These are phyloP conservation scores for Lucilia cuprina DNA, from an alignment of 1,140 invertebrate genomes.

Conservation along the genomic window DNA sequence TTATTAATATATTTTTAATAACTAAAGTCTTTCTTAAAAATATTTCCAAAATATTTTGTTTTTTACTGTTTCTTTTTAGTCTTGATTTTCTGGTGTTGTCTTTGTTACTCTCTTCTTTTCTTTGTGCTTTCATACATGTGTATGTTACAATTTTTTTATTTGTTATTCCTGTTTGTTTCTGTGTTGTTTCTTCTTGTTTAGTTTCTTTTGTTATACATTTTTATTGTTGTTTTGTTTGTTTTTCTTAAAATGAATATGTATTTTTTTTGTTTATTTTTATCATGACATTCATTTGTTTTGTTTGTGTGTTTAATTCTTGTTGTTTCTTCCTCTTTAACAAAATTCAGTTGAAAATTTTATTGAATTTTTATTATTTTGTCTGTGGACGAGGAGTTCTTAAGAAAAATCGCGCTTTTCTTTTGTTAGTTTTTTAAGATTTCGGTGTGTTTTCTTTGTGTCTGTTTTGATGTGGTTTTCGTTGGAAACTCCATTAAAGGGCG, in stretches of 20 bases:
- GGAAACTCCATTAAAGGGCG: conserved; percentile 1
- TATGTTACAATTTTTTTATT: not conserved
- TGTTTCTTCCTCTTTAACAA: not conserved
- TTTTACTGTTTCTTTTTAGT: not conserved
- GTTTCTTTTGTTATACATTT: not conserved
- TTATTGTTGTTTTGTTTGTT: not conserved
- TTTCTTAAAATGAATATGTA: not conserved
- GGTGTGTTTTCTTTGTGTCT: not conserved
- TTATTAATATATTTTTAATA: not conserved
- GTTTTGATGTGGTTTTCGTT: conserved; percentile 8
- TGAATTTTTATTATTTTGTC: not conserved
- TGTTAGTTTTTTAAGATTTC: not conserved
- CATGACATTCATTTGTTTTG: conserved; percentile 7
- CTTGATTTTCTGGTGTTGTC: not conserved
- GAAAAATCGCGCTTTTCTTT: not conserved
- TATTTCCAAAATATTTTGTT: not conserved
- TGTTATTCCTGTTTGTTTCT: not conserved
- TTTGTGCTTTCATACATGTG: not conserved
- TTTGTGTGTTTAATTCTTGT: not conserved
- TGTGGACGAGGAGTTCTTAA: not conserved
- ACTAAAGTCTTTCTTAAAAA: not conserved
- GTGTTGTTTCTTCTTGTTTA: not conserved
- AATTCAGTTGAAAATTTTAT: not conserved
- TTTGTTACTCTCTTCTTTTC: not conserved
- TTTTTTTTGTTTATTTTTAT: conserved; percentile 4